Percentiles rank a stretch among this genome's conserved stretches.
Conservation (phyloP, 2,888 invertebrate genomes). For the Microplitis deprimator region DNA sequence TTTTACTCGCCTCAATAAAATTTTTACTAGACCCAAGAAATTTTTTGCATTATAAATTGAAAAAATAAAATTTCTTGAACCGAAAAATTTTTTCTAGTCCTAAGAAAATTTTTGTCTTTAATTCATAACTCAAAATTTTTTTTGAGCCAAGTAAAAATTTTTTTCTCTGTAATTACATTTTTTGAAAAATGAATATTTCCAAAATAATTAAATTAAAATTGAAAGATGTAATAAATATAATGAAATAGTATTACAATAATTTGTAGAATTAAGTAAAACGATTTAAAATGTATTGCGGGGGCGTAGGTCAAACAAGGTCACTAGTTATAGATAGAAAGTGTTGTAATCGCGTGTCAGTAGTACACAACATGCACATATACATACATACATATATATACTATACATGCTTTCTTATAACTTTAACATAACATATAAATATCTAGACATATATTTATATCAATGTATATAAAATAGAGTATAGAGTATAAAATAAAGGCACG, state of each 20-base stretch:
- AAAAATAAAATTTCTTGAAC: too few relatives aligned
- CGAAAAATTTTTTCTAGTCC: too few relatives aligned
- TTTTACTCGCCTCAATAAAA: too few relatives aligned
- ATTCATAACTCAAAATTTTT: too few relatives aligned
- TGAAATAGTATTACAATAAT: neutral
- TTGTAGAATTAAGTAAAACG: neutral
- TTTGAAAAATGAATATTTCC: neutral
- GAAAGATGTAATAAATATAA: neutral
- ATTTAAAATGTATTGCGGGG: conserved; percentile 37
- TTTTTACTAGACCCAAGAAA: too few relatives aligned
- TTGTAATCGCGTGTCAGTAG: conserved; percentile 1
- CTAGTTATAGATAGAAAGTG: conserved; percentile 58
- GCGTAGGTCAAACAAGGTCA: conserved; percentile 62
- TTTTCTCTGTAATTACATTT: too few relatives aligned
- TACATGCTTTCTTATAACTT: conserved; percentile 23
- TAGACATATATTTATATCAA: too few relatives aligned
- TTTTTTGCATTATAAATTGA: too few relatives aligned
- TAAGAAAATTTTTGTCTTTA: too few relatives aligned
- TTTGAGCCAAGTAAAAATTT: too few relatives aligned
- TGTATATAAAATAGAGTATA: conserved; percentile 1
- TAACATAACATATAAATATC: neutral
- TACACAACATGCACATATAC: conserved; percentile 36
- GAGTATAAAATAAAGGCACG: conserved; percentile 48
- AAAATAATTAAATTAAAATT: neutral
- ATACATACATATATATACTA: neutral